phyloP scores from a whole-genome alignment of 2,888 invertebrate genomes.

The Pogonocherus hispidulus region DNA sequence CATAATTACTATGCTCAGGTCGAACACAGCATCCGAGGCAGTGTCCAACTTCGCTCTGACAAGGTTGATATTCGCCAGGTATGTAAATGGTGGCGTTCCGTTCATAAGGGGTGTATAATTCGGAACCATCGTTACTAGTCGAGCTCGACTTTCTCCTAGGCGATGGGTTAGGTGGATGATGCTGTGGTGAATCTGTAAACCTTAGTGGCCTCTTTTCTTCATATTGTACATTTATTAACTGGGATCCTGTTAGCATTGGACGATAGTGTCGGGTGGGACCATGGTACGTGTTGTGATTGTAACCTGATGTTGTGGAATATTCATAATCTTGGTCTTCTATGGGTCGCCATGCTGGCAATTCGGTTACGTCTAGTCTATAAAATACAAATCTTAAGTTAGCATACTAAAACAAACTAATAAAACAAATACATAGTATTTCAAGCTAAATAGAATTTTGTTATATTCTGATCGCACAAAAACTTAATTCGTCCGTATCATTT shows the following conservation, averaged over 20 bases:
- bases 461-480: too few species aligned
- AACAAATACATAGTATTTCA: too few species aligned
- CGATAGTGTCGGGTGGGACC: slow-evolving; percentile 85
- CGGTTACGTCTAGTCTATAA: slow-evolving; percentile 61
- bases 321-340: slow-evolving; percentile 70
- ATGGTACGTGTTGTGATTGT: slow-evolving; percentile 91
- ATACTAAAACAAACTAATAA: too few species aligned
- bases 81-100: slow-evolving; percentile 69
- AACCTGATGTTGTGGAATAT: slow-evolving; percentile 72
- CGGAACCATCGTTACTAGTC: slow-evolving; percentile 79
- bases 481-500: too few species aligned
- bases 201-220: slow-evolving; percentile 77
- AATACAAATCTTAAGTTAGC: slow-evolving; percentile 1
- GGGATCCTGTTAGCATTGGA: slow-evolving; percentile 73
- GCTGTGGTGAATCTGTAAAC: slow-evolving; percentile 83
- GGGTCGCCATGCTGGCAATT: slow-evolving; percentile 66
- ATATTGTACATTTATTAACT: slow-evolving; percentile 69
- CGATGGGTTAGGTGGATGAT: slow-evolving; percentile 73
- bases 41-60: slow-evolving; percentile 60
- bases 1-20: slow-evolving; percentile 53
- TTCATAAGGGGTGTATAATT: slow-evolving; percentile 70
- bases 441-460: too few species aligned
- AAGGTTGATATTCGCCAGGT: slow-evolving; percentile 65
- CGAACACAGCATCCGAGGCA: slow-evolving; percentile 60
- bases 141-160: slow-evolving; percentile 82